Base-by-base conservation (phyloP, 2,888 invertebrate genomes). In the Eupithecia inturbata region DNA sequence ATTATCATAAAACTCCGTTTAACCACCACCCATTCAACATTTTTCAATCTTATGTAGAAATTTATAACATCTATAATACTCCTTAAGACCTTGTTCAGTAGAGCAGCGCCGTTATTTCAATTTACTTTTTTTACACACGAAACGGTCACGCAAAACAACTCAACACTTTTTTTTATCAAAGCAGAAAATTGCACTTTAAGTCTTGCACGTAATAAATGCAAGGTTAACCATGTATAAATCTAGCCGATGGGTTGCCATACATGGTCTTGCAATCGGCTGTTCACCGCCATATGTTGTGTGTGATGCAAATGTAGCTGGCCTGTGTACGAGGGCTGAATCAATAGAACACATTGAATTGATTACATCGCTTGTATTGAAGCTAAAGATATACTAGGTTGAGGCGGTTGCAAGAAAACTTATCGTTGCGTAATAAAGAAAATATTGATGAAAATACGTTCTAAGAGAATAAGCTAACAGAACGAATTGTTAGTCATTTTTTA, bases 231-330 rank as follows among this genome's bases (percentile, higher is more conserved):
- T 63, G 49, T 62, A 67, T 74, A 68, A 75, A 74, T 73, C 75
- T 41, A 64, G 62, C n/a, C 77, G 76, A 76, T 77, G 80, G 74
- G 75, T 73, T 68, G 19, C 84, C 82, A 77, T 83, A 67, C 76
- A 83, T 64, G 86, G 86, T 66, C 57, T 49, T 77, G 84, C 86
- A 87, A 84, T 84, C 80, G 79, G 74, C 81, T 82, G 83, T 9
- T 53, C 79, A 84, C 73, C 71, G 80, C 85, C 87, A 85, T 82
- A 84, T 85, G 84, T 80, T 82, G 74, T 79, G 74, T 79, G 79
- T 78, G 76, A 73, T 79, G 72, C 76, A 33, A 64, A 64, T 64
- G 63, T n/a, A 36, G 31, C 62, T 31, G 3, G 31, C 14, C 9
- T 36, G 63, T 63, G 33, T n/a, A 36, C 36, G n/a, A 57, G 53